Percentiles rank a stretch among this genome's conserved stretches.
Conservation (phyloP, 2,888 invertebrate genomes). For the Pocota personata region DNA sequence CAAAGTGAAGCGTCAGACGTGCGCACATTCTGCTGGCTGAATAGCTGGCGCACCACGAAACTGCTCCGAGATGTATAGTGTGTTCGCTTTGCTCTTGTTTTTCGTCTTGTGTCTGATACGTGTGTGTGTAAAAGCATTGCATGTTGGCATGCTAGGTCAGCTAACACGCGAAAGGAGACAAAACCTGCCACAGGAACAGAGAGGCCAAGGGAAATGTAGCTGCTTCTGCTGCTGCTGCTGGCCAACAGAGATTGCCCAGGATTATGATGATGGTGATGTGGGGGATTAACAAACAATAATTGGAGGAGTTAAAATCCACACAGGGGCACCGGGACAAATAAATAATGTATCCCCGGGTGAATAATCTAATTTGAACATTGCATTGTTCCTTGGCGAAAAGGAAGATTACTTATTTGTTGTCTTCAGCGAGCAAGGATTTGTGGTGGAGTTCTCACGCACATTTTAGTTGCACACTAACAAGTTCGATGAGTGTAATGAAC, state of each 20-base stretch:
- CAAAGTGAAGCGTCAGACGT: conserved; percentile 32
- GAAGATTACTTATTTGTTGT: no score
- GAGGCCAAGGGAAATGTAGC: neutral
- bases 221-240: conserved; percentile 2
- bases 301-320: neutral
- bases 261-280: conserved; percentile 42
- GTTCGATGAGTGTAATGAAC: no score
- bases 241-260: conserved; percentile 10
- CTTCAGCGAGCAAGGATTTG: no score
- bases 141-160: conserved; percentile 62
- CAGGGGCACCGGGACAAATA: neutral
- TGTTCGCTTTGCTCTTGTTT: neutral
- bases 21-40: neutral
- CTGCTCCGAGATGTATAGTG: neutral
- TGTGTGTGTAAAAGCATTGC: conserved; percentile 56
- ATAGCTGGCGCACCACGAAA: conserved; percentile 29
- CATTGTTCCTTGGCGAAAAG: conserved; percentile 20
- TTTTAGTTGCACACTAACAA: no score
- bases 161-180: conserved; percentile 64
- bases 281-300: neutral
- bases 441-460: no score
- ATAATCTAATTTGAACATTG: conserved; percentile 50
- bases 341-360: conserved; percentile 26
- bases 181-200: conserved; percentile 2
- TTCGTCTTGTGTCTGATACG: neutral